Evolutionary conservation across 2,113 vertebrate genomes (phyloP).

Genomic region (Phylloscopus trochilus): DNA sequence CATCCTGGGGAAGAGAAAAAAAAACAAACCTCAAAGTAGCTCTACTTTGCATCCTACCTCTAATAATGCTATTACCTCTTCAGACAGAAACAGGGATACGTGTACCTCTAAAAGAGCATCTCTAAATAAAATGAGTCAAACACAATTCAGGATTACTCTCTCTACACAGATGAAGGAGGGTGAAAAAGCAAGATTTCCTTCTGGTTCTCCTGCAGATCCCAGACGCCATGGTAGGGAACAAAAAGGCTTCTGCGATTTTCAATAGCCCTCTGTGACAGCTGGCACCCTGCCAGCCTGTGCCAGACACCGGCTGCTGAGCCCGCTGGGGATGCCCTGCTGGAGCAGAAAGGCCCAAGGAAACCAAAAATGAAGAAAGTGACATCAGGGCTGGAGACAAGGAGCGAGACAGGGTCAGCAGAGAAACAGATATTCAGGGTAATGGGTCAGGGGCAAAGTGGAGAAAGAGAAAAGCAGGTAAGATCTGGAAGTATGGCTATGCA

Average conservation of each 20-base stretch:
- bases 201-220: neutral
- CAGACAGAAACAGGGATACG: fast-evolving
- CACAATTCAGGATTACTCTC: fast-evolving
- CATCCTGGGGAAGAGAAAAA: neutral
- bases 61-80: neutral
- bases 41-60: neutral
- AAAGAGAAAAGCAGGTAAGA: neutral
- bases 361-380: neutral
- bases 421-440: neutral
- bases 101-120: neutral
- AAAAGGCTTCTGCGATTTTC: neutral
- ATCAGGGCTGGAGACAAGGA: neutral
- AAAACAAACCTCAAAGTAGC: neutral
- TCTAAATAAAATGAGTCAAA: neutral
- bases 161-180: neutral
- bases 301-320: neutral
- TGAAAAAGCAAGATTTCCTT: neutral
- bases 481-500: neutral
- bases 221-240: neutral
- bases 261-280: neutral
- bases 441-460: neutral
- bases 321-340: fast-evolving
- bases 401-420: fast-evolving
- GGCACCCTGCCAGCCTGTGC: neutral
- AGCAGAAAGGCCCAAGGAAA: neutral